Evolutionary conservation across 2,797 vertebrate species (phyloP).

Genomic region (Gobio occitaniae): DNA sequence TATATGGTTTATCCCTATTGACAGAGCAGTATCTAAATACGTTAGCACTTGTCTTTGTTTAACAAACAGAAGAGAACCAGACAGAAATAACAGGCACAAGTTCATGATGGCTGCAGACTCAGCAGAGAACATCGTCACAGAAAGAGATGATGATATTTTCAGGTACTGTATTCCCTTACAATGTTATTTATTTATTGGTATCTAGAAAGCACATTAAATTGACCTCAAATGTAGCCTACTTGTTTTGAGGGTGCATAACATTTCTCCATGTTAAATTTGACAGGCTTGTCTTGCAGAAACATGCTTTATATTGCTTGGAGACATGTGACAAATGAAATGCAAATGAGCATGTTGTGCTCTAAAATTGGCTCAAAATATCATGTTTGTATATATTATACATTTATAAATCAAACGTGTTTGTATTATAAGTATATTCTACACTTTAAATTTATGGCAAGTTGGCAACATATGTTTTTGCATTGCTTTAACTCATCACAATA

Average conservation of each 20-base stretch:
- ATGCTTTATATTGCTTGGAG: too few relatives aligned
- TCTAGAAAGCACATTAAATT: neutral
- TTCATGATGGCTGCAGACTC: conserved; percentile 54
- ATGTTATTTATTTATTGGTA: too few relatives aligned
- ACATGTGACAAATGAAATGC: too few relatives aligned
- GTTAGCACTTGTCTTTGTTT: neutral
- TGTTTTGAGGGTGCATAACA: neutral
- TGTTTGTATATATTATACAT: too few relatives aligned
- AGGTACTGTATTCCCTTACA: conserved; percentile 48
- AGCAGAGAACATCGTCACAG: conserved; percentile 39
- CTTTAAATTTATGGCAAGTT: too few relatives aligned
- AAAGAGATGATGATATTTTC: conserved; percentile 56
- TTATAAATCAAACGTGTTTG: neutral
- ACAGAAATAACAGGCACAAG: neutral
- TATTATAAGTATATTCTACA: neutral
- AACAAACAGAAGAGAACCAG: conserved; percentile 15
- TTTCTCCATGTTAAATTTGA: neutral
- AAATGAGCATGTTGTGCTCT: too few relatives aligned
- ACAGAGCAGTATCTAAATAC: neutral
- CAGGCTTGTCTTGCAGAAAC: neutral
- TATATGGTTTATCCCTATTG: neutral
- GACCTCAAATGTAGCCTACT: neutral
- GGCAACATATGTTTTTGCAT: too few relatives aligned
- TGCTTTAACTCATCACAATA: too few relatives aligned
- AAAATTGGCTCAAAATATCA: too few relatives aligned